phyloP scores from a whole-genome alignment of 1,140 invertebrate species.

The Apolygus lucorum region DNA sequence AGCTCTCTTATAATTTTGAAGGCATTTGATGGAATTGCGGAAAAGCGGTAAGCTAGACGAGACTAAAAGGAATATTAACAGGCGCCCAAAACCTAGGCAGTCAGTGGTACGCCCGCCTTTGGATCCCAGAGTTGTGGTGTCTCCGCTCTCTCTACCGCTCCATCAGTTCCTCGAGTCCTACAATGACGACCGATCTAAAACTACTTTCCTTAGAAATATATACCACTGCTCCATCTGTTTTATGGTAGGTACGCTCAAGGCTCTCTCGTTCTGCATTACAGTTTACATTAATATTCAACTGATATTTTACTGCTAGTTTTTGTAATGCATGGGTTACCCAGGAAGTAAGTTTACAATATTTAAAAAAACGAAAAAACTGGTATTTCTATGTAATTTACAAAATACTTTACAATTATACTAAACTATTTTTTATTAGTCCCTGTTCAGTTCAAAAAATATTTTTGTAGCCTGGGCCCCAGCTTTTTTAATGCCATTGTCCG shows the following conservation, averaged over 20 bases:
- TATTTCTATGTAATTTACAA: too few relatives aligned
- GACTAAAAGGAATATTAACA: not conserved
- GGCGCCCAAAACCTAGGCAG: not conserved
- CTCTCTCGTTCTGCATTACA: slow-evolving; percentile 6
- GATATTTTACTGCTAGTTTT: not conserved
- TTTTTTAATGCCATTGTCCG: too few relatives aligned
- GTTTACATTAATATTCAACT: too few relatives aligned
- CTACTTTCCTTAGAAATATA: slow-evolving; percentile 40
- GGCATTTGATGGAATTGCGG: not conserved
- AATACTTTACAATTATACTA: too few relatives aligned
- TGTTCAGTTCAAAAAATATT: too few relatives aligned
- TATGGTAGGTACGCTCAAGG: too few relatives aligned
- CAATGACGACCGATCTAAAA: slow-evolving; percentile 38
- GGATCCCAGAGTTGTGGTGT: not conserved
- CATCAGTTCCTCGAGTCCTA: slow-evolving; percentile 40
- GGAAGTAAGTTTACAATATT: too few relatives aligned
- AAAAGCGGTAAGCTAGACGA: not conserved
- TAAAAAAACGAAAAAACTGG: too few relatives aligned
- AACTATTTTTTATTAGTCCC: too few relatives aligned
- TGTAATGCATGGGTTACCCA: not conserved
- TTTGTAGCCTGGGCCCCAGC: too few relatives aligned
- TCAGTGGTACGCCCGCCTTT: not conserved
- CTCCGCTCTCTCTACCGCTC: slow-evolving; percentile 29
- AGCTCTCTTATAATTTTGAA: too few relatives aligned
- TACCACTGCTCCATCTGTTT: slow-evolving; percentile 46